Base-by-base conservation (phyloP, 2,888 invertebrate species). In the Aspidiotus destructor region DNA sequence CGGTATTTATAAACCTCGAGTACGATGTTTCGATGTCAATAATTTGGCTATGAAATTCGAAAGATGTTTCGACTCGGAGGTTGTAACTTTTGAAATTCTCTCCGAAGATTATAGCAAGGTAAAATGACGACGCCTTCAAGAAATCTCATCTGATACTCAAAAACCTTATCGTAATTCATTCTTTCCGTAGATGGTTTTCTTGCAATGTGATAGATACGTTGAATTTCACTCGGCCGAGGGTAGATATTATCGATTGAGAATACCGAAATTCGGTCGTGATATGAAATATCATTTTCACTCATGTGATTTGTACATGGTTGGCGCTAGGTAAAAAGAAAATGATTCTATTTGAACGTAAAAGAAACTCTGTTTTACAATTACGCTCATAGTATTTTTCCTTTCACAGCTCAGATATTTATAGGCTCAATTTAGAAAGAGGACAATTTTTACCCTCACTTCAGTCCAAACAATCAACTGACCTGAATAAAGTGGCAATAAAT, bases 21-120 rank as follows among this genome's bases (percentile, higher is more conserved):
- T 99, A 0, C 89, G 93, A 77, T 98, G 98, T 78, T 99, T 86
- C 77, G 99, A 99, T 81, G 92, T 98, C 0, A 86, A 89, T 75
- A 94, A 99, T 79, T 80, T 99, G 72, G 94, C 97, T 0, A 81
- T 97, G 74, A 99, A 99, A 79, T 99, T 99, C 81, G 98, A 99
- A 79, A 83, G 98, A 72, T 97, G 99, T 76, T 86, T 98, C 75
- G 99, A 99, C 79, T 87, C 95, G 0, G 97, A 99, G 81, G 92
- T 95, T 60, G 85, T 96, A n/a, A 88, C 90, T 71, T 92, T 97
- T 80, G 86, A 92, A 79, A 83, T 91, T 73, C 81, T 99, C 44
- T 92, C 94, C 74, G 95, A 98, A 74, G 98, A 98, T 78, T 99
- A 95, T 76, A 87, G 92, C 73, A 99, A 99, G 84, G 92, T 91